A percentile compares a stretch with the other conserved stretches of the same genome.
Evolutionary conservation across 2,113 vertebrate species (phyloP).

Genomic region (Anoura caudifer): DNA sequence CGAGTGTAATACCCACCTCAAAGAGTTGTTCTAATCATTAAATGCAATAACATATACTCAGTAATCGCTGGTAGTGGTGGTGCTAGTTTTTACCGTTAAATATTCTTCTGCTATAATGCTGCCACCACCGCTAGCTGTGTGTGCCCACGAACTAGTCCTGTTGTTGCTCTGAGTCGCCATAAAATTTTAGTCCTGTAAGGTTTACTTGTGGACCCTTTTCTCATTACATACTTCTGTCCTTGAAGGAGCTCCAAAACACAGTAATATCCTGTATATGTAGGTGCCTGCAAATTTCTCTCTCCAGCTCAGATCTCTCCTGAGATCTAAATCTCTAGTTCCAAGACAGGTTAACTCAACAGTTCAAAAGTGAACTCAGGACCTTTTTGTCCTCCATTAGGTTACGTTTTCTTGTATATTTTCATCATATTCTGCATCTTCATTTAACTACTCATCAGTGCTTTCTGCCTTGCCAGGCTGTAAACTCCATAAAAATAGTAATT

Average conservation of each 20-base stretch:
- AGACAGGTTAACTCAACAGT: not conserved
- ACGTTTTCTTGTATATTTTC: not conserved
- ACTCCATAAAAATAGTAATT: not conserved
- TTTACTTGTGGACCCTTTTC: not conserved
- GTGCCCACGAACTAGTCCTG: not conserved
- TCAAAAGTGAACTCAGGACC: not conserved
- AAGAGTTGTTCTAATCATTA: not conserved
- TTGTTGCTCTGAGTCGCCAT: not conserved
- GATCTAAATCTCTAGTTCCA: not conserved
- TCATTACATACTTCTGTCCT: not conserved
- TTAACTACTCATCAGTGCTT: not conserved
- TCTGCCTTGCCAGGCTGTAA: not conserved
- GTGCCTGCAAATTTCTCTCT: not conserved
- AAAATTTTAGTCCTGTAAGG: not conserved
- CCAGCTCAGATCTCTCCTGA: not conserved
- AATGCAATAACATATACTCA: not conserved
- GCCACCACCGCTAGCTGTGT: not conserved
- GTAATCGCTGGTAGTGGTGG: not conserved
- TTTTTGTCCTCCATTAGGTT: not conserved
- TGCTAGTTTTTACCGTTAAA: not conserved
- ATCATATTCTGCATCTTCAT: not conserved
- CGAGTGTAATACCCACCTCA: not conserved
- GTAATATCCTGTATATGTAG: not conserved
- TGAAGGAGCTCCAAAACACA: not conserved
- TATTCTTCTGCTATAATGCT: not conserved